Percentiles rank a stretch among this genome's conserved stretches.
phyloP scores from a whole-genome alignment of 2,113 vertebrate species.

The Pycnonotus jocosus region DNA sequence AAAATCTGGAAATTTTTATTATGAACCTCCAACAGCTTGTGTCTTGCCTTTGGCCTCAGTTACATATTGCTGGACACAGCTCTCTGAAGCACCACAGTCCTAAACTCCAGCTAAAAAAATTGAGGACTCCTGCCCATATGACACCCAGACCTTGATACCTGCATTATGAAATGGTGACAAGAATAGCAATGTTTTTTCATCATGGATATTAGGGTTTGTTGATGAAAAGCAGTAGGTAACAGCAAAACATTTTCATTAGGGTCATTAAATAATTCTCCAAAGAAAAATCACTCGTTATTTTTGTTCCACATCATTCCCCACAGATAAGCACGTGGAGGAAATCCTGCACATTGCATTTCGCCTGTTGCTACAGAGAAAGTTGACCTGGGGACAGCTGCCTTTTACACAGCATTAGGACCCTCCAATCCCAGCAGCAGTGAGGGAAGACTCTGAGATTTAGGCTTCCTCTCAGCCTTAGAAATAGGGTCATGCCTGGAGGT shows the following conservation, averaged over 20 bases:
- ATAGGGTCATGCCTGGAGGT: neutral
- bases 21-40: neutral
- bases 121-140: neutral
- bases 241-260: neutral
- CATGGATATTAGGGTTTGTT: neutral
- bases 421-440: neutral
- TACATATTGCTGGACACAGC: neutral
- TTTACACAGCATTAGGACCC: neutral
- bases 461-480: neutral
- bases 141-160: neutral
- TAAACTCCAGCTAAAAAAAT: neutral
- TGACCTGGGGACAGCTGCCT: neutral
- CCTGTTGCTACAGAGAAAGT: neutral
- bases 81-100: neutral
- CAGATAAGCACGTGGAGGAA: neutral
- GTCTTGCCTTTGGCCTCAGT: constrained; percentile 18
- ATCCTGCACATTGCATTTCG: neutral
- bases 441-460: neutral
- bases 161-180: neutral
- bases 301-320: neutral
- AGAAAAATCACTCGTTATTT: neutral
- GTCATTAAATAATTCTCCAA: neutral
- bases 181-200: neutral
- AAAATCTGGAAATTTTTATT: constrained; percentile 9
- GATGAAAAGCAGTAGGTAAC: neutral